A percentile compares a stretch with the other conserved stretches of the same genome.
These are phyloP conservation scores for Drosophila differens DNA, from an alignment of 2,888 invertebrate genomes.

Conservation along the genomic window DNA sequence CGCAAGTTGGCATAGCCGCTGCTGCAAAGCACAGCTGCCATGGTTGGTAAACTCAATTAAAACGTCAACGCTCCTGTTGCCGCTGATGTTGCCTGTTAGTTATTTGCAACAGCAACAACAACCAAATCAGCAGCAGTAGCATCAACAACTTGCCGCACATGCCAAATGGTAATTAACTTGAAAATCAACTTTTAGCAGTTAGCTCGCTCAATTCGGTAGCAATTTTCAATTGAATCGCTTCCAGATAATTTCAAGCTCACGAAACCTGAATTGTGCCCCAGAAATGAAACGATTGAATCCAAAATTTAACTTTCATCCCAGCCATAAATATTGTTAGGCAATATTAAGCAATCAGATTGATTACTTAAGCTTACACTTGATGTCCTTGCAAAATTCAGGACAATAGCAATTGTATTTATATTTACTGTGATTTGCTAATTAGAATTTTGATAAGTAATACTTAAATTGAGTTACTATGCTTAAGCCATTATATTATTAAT, in stretches of 20 bases:
- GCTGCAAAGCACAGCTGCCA: constrained; percentile 64
- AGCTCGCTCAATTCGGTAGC: constrained; percentile 41
- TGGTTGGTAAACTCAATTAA: constrained; percentile 76
- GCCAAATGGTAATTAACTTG: constrained; percentile 79
- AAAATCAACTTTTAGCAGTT: constrained; percentile 69
- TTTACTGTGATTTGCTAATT: neutral
- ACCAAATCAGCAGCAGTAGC: constrained; percentile 1
- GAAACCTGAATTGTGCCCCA: constrained; percentile 2
- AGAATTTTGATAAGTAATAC: neutral
- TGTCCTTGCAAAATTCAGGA: neutral
- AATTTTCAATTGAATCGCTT: constrained; percentile 18
- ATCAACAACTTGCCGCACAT: constrained; percentile 67
- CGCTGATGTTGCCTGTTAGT: constrained; percentile 50
- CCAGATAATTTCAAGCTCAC: constrained; percentile 23
- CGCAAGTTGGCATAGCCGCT: constrained; percentile 40
- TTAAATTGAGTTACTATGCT: neutral
- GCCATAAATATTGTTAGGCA: neutral
- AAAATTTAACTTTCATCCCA: neutral
- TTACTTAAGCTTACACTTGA: neutral
- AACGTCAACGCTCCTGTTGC: constrained; percentile 65
- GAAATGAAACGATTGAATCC: neutral
- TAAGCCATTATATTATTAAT: too few relatives aligned
- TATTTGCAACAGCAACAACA: constrained; percentile 52
- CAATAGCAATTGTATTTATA: neutral
- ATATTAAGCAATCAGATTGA: neutral